Base-by-base conservation (phyloP, 2,797 vertebrate genomes). In the Micrastur ruficollis region DNA sequence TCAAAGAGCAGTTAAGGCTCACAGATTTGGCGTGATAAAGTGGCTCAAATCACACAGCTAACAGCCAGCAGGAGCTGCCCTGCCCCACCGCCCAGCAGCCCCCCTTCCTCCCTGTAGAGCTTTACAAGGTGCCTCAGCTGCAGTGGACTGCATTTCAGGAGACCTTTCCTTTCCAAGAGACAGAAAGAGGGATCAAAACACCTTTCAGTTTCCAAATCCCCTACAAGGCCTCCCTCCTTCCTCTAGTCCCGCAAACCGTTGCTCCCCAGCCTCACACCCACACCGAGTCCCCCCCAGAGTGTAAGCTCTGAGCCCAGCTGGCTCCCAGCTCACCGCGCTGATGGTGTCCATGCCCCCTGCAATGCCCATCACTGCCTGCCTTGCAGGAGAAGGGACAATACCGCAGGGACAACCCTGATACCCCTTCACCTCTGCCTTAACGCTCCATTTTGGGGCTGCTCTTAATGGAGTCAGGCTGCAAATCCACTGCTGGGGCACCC, bases 351-450 rank as follows among this genome's bases (percentile, higher is more conserved):
- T 31, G 6, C 18, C 20, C 32, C 12, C 20, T 42, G 55, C 36
- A 40, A 5, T 32, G 18, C 23, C 32, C 50, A 22, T 19, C 32
- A 10, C 10, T 0, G 0, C 38, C 19, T 26, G 50, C 29, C 49
- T 32, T 26, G 22, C 13, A 79, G 38, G 14, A 56, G 15, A 40
- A 34, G 2, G 9, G 20, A 55, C 16, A 12, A 72, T 23, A 56
- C 11, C 13, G 20, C 23, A 47, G 11, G 17, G 27, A 29, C 19
- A 56, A 32, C 8, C 12, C 8, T 22, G 27, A 26, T 2, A 8
- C 3, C 12, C 4, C 10, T 81, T 81, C 26, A 22, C 4, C 10
- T 79, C 36, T 68, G 40, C 49, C 38, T 80, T 40, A 38, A 29
- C 36, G 50, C 22, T 50, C 11, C 61, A 11, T 2, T 81, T 90